phyloP scores from a whole-genome alignment of 2,797 vertebrate genomes.

The Cirrhinus mrigala region DNA sequence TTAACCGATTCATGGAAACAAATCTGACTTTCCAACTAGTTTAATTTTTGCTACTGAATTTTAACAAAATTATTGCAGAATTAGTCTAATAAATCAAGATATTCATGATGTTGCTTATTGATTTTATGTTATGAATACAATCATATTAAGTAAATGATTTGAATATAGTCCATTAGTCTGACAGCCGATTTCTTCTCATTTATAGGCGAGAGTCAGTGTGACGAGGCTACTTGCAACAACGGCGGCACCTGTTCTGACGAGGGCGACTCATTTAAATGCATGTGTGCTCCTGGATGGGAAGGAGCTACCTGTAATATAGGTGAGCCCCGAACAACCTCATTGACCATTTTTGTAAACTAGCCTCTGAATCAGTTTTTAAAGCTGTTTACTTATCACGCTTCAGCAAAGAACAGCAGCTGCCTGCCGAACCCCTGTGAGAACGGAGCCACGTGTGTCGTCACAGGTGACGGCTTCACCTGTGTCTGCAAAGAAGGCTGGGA shows the following conservation, averaged over 20 bases:
- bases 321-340: slow-evolving; percentile 11
- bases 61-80: too few species aligned
- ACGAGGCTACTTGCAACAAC: slow-evolving; percentile 95
- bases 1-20: too few species aligned
- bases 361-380: neutral
- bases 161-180: neutral
- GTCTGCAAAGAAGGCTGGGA: slow-evolving; percentile 99
- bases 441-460: slow-evolving; percentile 95
- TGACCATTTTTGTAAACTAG: neutral
- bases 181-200: slow-evolving; percentile 20
- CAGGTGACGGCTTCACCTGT: slow-evolving; percentile 91
- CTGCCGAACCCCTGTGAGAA: slow-evolving; percentile 96
- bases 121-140: too few species aligned
- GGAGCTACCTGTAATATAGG: slow-evolving; percentile 85
- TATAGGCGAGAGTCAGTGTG: slow-evolving; percentile 95
- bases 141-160: neutral
- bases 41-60: too few species aligned
- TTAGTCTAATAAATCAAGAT: too few species aligned
- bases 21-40: too few species aligned
- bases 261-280: slow-evolving; percentile 94
- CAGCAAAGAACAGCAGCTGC: slow-evolving; percentile 97
- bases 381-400: neutral
- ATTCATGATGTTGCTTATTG: too few species aligned
- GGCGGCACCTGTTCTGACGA: slow-evolving; percentile 94
- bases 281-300: slow-evolving; percentile 93